Evolutionary conservation across 1,140 invertebrate species (phyloP).

Genomic region (Ostrea denselamellosa): DNA sequence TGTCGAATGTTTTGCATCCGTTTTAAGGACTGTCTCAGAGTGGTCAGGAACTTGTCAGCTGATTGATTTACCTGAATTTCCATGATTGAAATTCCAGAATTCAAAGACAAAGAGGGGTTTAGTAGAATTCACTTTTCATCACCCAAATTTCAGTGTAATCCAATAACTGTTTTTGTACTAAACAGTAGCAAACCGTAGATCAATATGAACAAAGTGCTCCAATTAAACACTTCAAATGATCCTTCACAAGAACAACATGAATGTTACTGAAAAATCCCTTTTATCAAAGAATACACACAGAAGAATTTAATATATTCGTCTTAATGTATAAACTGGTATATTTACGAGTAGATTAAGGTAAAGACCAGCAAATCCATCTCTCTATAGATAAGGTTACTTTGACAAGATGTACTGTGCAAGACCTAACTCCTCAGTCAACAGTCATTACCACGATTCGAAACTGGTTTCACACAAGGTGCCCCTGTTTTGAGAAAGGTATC

Average conservation of each 20-base stretch:
- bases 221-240: conserved; percentile 21
- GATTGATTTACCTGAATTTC: conserved; percentile 18
- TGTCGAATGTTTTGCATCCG: conserved; percentile 35
- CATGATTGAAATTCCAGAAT: conserved; percentile 30
- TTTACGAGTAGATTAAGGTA: conserved; percentile 27
- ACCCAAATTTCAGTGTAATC: conserved; percentile 25
- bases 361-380: conserved; percentile 11
- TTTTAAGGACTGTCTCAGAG: conserved; percentile 14
- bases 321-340: not conserved
- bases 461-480: not conserved
- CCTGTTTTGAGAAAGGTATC: conserved; percentile 10
- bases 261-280: not conserved
- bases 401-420: not conserved
- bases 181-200: not conserved
- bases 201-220: conserved; percentile 5
- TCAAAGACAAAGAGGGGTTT: not conserved
- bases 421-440: not conserved
- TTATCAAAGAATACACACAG: conserved; percentile 24
- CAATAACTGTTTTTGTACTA: conserved; percentile 3
- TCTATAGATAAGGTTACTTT: not conserved
- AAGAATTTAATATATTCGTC: conserved; percentile 13
- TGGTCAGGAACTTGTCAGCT: not conserved
- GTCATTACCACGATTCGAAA: not conserved
- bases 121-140: not conserved
- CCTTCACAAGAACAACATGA: not conserved